Percentiles rank a stretch among this genome's conserved stretches.
Conservation (phyloP, 1,140 invertebrate species). For the Hetaerina americana region DNA sequence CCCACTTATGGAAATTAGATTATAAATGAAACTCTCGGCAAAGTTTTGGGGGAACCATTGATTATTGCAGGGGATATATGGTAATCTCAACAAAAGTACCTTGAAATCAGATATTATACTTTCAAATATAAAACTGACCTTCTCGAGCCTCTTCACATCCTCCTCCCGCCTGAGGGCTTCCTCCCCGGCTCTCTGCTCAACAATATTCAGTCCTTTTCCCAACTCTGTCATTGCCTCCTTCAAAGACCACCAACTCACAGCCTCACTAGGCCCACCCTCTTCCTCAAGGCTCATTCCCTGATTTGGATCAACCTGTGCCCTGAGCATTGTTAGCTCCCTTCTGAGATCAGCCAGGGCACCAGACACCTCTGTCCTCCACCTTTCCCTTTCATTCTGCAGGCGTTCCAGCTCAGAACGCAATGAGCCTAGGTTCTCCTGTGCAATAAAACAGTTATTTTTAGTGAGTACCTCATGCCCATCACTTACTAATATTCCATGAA, state of each 20-base stretch:
- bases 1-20: no score
- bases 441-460: no score
- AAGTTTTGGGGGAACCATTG: no score
- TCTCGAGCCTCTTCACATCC: slow-evolving; percentile 21
- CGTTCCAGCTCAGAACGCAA: slow-evolving; percentile 30
- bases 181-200: slow-evolving; percentile 36
- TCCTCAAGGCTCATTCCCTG: slow-evolving; percentile 36
- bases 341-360: slow-evolving; percentile 42
- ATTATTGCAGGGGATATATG: no score
- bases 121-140: slow-evolving; percentile 10
- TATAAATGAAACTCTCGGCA: no score
- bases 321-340: slow-evolving; percentile 41
- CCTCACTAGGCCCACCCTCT: slow-evolving; percentile 37
- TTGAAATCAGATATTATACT: no score
- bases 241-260: slow-evolving; percentile 35
- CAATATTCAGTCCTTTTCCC: slow-evolving; percentile 47
- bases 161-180: slow-evolving; percentile 6
- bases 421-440: slow-evolving; percentile 32
- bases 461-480: no score
- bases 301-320: slow-evolving; percentile 34
- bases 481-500: no score
- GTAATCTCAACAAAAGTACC: no score
- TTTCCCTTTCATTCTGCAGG: slow-evolving; percentile 17
- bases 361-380: slow-evolving; percentile 19
- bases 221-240: slow-evolving; percentile 38